These are phyloP conservation scores for Galeopsomyia nigrocyanea DNA, from an alignment of 2,888 invertebrate genomes.

Conservation along the genomic window DNA sequence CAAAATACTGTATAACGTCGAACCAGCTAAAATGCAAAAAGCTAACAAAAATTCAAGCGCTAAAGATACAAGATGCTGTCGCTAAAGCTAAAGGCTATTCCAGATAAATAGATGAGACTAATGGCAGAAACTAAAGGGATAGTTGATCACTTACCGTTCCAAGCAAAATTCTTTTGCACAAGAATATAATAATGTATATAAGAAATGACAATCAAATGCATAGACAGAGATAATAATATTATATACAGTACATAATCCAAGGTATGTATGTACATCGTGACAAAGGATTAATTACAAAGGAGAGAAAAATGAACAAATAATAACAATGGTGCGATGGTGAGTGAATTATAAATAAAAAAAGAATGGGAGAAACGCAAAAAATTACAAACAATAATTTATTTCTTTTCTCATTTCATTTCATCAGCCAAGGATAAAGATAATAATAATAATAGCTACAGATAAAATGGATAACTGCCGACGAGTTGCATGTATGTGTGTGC, in stretches of 20 bases:
- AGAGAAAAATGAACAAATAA: slow-evolving; percentile 35
- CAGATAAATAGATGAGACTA: slow-evolving; percentile 14
- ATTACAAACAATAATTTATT: slow-evolving; percentile 62
- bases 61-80: slow-evolving; percentile 28
- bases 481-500: slow-evolving; percentile 1
- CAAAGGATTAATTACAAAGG: background rate
- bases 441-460: slow-evolving; percentile 54
- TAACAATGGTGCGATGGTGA: slow-evolving; percentile 13
- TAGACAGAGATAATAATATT: slow-evolving; percentile 23
- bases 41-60: slow-evolving; percentile 15
- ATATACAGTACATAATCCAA: slow-evolving; percentile 15
- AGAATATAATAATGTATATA: slow-evolving; percentile 18
- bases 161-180: slow-evolving; percentile 31
- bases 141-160: slow-evolving; percentile 43
- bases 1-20: no score
- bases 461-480: slow-evolving; percentile 57
- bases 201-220: slow-evolving; percentile 30
- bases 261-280: slow-evolving; percentile 9
- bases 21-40: background rate
- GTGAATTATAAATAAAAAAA: slow-evolving; percentile 51
- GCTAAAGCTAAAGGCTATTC: slow-evolving; percentile 17
- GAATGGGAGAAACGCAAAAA: slow-evolving; percentile 56
- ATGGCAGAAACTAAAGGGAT: slow-evolving; percentile 37
- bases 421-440: slow-evolving; percentile 53
- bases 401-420: slow-evolving; percentile 38